Conservation (phyloP, 2,888 invertebrate species). For the Papilio gigon region DNA sequence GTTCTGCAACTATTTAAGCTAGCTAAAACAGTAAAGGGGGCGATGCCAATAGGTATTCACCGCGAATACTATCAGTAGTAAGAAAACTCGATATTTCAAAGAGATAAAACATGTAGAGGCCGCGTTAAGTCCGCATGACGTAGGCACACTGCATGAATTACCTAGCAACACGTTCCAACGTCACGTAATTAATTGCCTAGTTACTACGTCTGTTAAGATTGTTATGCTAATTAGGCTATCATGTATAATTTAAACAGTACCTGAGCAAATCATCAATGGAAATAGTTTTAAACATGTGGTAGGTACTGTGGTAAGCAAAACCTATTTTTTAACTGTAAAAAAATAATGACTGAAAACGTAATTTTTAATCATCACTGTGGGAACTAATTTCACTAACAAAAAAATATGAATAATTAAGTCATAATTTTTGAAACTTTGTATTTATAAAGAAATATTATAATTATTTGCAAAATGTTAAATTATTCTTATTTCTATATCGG, state of each 20-base stretch:
- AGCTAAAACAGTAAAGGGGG: background rate
- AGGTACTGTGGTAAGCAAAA: background rate
- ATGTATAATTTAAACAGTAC: conserved; percentile 34
- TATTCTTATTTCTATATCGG: background rate
- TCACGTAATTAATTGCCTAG: conserved; percentile 38
- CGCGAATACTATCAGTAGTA: conserved; percentile 2
- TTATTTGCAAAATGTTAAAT: background rate
- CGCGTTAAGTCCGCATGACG: conserved; percentile 10
- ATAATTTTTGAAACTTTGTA: background rate
- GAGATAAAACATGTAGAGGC: conserved; percentile 16
- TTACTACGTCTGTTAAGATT: conserved; percentile 38
- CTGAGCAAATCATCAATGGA: conserved; percentile 26
- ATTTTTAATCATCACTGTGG: no score
- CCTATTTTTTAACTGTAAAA: no score
- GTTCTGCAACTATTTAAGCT: background rate
- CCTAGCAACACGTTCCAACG: conserved; percentile 35
- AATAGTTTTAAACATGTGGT: conserved; percentile 11
- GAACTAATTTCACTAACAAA: no score
- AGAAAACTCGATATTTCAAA: conserved; percentile 12
- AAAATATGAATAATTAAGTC: no score
- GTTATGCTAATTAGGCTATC: conserved; percentile 36
- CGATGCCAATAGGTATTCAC: background rate
- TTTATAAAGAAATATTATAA: background rate
- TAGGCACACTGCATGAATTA: conserved; percentile 18
- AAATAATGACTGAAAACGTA: no score